phyloP scores from a whole-genome alignment of 1,140 invertebrate genomes.

The Zeugodacus cucurbitae region DNA sequence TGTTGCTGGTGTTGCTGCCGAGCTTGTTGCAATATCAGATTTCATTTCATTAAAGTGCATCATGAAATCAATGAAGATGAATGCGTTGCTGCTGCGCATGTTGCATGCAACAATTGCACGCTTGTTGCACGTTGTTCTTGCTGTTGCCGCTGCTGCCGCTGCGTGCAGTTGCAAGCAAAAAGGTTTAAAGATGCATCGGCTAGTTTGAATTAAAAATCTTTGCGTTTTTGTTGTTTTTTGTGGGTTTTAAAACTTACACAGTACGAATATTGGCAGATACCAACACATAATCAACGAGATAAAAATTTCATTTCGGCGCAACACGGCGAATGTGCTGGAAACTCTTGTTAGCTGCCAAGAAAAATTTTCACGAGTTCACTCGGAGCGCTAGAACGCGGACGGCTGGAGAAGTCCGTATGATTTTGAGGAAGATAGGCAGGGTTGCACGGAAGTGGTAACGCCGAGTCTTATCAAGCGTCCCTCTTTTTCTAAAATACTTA shows the following conservation, averaged over 20 bases:
- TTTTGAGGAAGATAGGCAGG: too few relatives aligned
- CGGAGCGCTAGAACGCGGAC: too few relatives aligned
- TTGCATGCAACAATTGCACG: conserved; percentile 18
- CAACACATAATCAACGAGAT: conserved; percentile 20
- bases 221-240: background rate
- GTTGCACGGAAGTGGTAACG: too few relatives aligned
- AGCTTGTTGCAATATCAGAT: conserved; percentile 41
- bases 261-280: background rate
- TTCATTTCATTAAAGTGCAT: conserved; percentile 46
- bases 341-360: background rate
- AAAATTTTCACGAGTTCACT: background rate
- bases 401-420: too few relatives aligned
- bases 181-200: background rate
- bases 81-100: conserved; percentile 16
- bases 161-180: background rate
- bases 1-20: background rate
- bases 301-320: conserved; percentile 8
- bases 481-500: background rate
- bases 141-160: background rate
- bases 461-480: too few relatives aligned
- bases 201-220: conserved; percentile 23
- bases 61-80: conserved; percentile 45
- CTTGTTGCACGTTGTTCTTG: background rate
- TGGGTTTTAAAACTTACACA: background rate
- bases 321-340: background rate